phyloP scores from a whole-genome alignment of 2,888 invertebrate genomes.

The Eudemis profundana region DNA sequence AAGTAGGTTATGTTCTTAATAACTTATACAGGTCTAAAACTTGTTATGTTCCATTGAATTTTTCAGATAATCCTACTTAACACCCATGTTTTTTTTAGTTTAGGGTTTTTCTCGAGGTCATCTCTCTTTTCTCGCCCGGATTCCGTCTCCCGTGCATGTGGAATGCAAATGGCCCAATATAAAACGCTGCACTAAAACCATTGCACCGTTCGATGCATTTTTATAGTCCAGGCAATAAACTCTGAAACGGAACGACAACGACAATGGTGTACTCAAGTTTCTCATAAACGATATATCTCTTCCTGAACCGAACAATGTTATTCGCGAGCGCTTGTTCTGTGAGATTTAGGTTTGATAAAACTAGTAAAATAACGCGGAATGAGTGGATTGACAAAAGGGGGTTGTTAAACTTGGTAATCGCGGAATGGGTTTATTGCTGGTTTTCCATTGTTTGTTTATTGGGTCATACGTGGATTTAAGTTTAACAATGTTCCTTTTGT shows the following conservation, averaged over 20 bases:
- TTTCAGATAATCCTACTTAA: not conserved
- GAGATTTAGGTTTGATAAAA: slow-evolving; percentile 38
- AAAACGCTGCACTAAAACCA: slow-evolving; percentile 54
- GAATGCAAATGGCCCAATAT: slow-evolving; percentile 38
- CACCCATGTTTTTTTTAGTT: no score
- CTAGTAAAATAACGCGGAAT: slow-evolving; percentile 20
- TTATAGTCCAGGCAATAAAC: slow-evolving; percentile 77
- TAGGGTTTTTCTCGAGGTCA: not conserved
- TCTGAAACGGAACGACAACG: slow-evolving; percentile 64
- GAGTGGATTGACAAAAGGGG: slow-evolving; percentile 19
- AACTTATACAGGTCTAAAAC: no score
- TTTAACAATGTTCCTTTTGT: not conserved
- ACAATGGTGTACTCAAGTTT: slow-evolving; percentile 74
- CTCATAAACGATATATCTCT: slow-evolving; percentile 79
- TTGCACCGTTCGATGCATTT: slow-evolving; percentile 79
- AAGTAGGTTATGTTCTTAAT: no score
- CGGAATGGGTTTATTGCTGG: slow-evolving; percentile 16
- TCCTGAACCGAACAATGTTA: slow-evolving; percentile 70
- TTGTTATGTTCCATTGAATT: no score
- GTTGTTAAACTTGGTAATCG: slow-evolving; percentile 27
- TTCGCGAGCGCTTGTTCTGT: slow-evolving; percentile 50
- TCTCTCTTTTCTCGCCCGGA: slow-evolving; percentile 4
- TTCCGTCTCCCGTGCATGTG: slow-evolving; percentile 4
- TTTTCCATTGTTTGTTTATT: slow-evolving; percentile 14
- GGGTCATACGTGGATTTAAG: not conserved